Evolutionary conservation across 2,888 invertebrate genomes (phyloP).

Genomic region (Dysmachus trigonus): DNA sequence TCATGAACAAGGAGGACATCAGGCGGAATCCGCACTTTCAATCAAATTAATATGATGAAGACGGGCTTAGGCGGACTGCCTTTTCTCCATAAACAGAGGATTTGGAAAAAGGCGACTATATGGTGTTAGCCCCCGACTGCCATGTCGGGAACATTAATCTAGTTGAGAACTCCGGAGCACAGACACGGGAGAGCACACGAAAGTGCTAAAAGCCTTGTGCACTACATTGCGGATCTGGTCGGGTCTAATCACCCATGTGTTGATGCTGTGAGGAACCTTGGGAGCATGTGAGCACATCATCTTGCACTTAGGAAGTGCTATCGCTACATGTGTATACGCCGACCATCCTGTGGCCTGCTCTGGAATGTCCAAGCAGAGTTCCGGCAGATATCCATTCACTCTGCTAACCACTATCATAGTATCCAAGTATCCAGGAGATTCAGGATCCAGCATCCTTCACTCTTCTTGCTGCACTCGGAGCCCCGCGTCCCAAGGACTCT

Average conservation of each 20-base stretch:
- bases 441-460: not conserved
- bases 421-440: no score
- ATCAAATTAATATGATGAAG: conserved; percentile 48
- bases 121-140: conserved; percentile 36
- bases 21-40: conserved; percentile 21
- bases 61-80: conserved; percentile 45
- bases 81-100: conserved; percentile 47
- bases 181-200: not conserved
- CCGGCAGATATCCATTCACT: not conserved
- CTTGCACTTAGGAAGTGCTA: conserved; percentile 43
- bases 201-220: conserved; percentile 38
- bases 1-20: conserved; percentile 41
- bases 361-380: conserved; percentile 25
- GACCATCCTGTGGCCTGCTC: not conserved
- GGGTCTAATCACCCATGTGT: conserved; percentile 41
- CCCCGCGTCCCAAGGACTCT: not conserved
- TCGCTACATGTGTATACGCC: conserved; percentile 23
- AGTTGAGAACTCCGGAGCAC: conserved; percentile 28
- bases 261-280: conserved; percentile 38
- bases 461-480: conserved; percentile 33
- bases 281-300: conserved; percentile 38
- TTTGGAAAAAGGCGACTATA: conserved; percentile 34
- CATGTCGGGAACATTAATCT: conserved; percentile 42
- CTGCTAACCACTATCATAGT: conserved; percentile 31
- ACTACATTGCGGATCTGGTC: conserved; percentile 29